phyloP scores from a whole-genome alignment of 53 echinoderm and acorn worm genomes.

The Temnopleurus reevesii region DNA sequence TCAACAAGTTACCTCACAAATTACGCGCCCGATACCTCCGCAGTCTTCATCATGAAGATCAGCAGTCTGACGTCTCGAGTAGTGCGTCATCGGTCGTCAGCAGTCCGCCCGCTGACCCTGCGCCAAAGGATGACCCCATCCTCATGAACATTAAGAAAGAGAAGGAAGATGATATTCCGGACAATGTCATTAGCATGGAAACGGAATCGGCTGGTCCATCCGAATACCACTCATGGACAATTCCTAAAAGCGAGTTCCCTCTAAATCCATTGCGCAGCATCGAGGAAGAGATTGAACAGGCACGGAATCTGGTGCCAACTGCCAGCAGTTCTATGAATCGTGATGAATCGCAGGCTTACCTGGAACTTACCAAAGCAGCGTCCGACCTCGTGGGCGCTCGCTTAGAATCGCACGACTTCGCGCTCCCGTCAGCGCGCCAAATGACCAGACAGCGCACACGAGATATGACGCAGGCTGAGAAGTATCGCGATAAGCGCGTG shows the following conservation, averaged over 20 bases:
- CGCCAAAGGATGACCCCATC: background rate
- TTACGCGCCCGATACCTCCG: constrained; percentile 64
- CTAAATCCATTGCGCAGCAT: background rate
- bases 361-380: constrained; percentile 64
- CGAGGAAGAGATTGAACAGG: constrained; percentile 50
- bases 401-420: background rate
- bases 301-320: background rate
- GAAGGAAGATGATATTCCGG: background rate
- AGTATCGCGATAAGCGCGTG: constrained; percentile 79
- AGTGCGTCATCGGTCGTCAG: background rate
- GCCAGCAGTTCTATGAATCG: background rate
- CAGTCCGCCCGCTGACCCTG: background rate
- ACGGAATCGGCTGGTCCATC: background rate
- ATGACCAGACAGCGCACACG: constrained; percentile 19
- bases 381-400: constrained; percentile 56
- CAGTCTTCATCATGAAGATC: background rate
- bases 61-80: too few species aligned
- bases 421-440: constrained; percentile 8
- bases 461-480: constrained; percentile 47
- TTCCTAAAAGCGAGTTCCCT: constrained; percentile 15
- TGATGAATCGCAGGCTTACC: constrained; percentile 53
- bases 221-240: background rate
- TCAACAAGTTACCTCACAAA: constrained; percentile 73
- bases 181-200: background rate
- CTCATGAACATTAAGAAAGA: constrained; percentile 40